These are phyloP conservation scores for Fissipunctia ypsillon DNA, from an alignment of 2,888 invertebrate species.

Conservation along the genomic window DNA sequence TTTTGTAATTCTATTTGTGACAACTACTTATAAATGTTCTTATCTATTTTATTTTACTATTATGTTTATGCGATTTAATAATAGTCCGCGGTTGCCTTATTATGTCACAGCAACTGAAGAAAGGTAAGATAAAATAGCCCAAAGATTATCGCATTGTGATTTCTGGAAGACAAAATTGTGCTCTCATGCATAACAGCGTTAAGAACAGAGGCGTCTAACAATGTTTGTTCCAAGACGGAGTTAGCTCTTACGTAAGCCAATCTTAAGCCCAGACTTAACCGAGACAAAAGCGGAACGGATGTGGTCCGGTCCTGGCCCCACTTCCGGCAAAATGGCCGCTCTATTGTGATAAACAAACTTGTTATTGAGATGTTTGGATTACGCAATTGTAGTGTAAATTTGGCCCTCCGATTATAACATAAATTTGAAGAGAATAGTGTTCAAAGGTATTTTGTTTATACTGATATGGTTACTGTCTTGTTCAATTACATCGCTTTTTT, in stretches of 20 bases:
- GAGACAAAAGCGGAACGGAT: conserved; percentile 68
- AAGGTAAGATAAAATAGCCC: background rate
- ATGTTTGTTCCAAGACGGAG: conserved; percentile 60
- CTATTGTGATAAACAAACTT: conserved; percentile 66
- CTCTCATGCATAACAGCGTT: conserved; percentile 51
- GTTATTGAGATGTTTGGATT: conserved; percentile 66
- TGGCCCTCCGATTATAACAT: conserved; percentile 29
- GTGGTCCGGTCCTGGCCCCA: conserved; percentile 67
- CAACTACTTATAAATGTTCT: background rate
- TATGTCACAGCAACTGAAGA: background rate
- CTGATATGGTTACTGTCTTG: background rate
- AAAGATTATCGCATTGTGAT: conserved; percentile 28
- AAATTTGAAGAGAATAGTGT: conserved; percentile 20
- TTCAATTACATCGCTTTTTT: background rate
- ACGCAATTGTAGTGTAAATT: conserved; percentile 62
- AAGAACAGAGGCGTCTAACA: conserved; percentile 55
- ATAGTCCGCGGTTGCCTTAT: background rate
- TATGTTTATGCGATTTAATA: background rate
- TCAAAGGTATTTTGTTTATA: background rate
- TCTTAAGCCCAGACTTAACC: conserved; percentile 64
- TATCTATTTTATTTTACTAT: background rate
- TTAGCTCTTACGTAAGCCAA: conserved; percentile 62
- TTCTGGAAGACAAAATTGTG: conserved; percentile 28
- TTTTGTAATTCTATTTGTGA: background rate
- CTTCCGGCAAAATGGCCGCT: conserved; percentile 70